Evolutionary conservation across 2,797 vertebrate species (phyloP), one percentile per base, ranked within the genome.

Genomic region (Aselliscus stoliczkanus): DNA sequence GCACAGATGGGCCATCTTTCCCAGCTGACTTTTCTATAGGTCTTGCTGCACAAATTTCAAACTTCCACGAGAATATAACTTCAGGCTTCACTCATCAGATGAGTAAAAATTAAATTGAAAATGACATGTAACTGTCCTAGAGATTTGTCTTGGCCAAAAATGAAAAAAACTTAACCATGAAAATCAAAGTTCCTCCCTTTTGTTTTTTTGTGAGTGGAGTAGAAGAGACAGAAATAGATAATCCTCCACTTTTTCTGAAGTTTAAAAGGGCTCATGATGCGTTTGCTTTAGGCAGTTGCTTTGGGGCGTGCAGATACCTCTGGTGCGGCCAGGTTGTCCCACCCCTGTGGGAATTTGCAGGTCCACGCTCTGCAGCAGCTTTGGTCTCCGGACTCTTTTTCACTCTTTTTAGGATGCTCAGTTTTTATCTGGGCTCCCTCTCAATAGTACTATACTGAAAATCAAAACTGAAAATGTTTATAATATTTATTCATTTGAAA

Each of bases 401-500:
- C 13, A 85, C 34, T 64, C 29, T 79, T 21, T 64, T 69, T 70
- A 27, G 54, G 12, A 39, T 62, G 11, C 34, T 85, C 39, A 39
- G 58, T 54, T 92, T 85, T 75, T 75, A 70, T 47, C 44, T 64
- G 7, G 8, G 10, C 50, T 64, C 13, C 42, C 70, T 58, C 4
- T 44, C 42, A 58, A 17, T 11, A 72, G n/a, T 52, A 80, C 44
- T 13, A 52, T 15, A n/a, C 7, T 62, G 20, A 60, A 81, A 83
- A 80, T 88, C 86, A 82, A 86, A 89, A 64, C 27, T 13, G 52
- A 50, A 92, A 52, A 5, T 54, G 12, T 39, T n/a, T 42, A 23
- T 54, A 88, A 62, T 82, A 92, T 50, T 58, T 18, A 44, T n/a
- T 89, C 31, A 34, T 39, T 81, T 80, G 54, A 52, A 89, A 65